These are phyloP conservation scores for Cyclophora punctaria DNA, from an alignment of 2,888 invertebrate species.

Conservation along the genomic window DNA sequence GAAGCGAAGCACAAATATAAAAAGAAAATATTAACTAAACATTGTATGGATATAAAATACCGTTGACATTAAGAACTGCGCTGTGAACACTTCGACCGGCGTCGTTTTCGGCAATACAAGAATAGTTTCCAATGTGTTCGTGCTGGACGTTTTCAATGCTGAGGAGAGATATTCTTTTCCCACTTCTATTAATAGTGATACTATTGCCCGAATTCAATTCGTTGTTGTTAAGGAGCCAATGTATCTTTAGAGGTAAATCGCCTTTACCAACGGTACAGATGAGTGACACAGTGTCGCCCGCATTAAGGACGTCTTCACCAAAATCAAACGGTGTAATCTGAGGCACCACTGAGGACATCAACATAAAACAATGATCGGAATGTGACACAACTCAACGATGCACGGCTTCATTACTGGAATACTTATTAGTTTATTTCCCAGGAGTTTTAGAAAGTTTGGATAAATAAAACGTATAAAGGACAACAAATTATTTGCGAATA, in stretches of 20 bases:
- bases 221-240: slow-evolving; percentile 80
- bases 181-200: slow-evolving; percentile 23
- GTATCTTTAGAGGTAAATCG: slow-evolving; percentile 79
- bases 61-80: slow-evolving; percentile 79
- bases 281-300: slow-evolving; percentile 81
- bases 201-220: slow-evolving; percentile 44
- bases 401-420: too few relatives aligned
- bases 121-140: slow-evolving; percentile 77
- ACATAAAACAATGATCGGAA: background rate
- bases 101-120: slow-evolving; percentile 77
- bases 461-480: slow-evolving; percentile 16
- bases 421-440: slow-evolving; percentile 2
- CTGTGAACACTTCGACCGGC: slow-evolving; percentile 78
- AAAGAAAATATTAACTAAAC: background rate
- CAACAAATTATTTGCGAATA: slow-evolving; percentile 34
- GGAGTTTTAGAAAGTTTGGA: slow-evolving; percentile 13
- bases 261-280: slow-evolving; percentile 82
- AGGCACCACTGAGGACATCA: slow-evolving; percentile 72
- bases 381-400: too few relatives aligned
- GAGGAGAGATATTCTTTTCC: slow-evolving; percentile 57
- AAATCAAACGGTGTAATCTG: slow-evolving; percentile 83
- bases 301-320: slow-evolving; percentile 81
- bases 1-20: slow-evolving; percentile 10
- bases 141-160: slow-evolving; percentile 75
- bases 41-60: slow-evolving; percentile 44